Evolutionary conservation across 1,140 invertebrate species (phyloP).

Genomic region (Solenopsis invicta): DNA sequence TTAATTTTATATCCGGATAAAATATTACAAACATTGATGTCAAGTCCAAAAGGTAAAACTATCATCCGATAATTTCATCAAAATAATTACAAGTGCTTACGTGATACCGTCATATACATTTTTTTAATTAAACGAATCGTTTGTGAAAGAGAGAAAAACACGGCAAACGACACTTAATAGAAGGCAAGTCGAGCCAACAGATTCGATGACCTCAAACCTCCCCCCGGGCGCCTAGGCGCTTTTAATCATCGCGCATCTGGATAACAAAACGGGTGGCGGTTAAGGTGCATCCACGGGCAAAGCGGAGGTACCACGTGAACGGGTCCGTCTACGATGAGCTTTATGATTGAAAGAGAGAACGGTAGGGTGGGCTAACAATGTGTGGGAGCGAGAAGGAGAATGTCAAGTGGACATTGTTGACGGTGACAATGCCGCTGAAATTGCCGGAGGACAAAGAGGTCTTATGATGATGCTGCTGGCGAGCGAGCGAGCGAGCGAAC

Average conservation of each 20-base stretch:
- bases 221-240: background rate
- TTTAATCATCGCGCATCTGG: constrained; percentile 69
- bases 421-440: constrained; percentile 87
- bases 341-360: constrained; percentile 85
- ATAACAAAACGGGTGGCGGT: constrained; percentile 65
- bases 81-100: background rate
- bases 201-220: constrained; percentile 51
- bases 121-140: constrained; percentile 26
- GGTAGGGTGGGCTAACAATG: constrained; percentile 81
- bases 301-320: constrained; percentile 63
- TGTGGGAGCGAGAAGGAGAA: constrained; percentile 83
- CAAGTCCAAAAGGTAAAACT: background rate
- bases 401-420: constrained; percentile 88
- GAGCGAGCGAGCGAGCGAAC: constrained; percentile 81
- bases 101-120: background rate
- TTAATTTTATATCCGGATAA: background rate
- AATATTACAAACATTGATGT: background rate
- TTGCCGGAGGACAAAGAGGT: constrained; percentile 87
- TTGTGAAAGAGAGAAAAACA: background rate
- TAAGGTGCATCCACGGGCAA: constrained; percentile 72
- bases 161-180: constrained; percentile 21
- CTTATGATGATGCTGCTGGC: constrained; percentile 86
- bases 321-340: constrained; percentile 81
- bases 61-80: background rate
- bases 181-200: constrained; percentile 24